Evolutionary conservation across 2,113 vertebrate species (phyloP), one percentile per base, ranked within the genome.

Genomic region (Sander lucioperca): DNA sequence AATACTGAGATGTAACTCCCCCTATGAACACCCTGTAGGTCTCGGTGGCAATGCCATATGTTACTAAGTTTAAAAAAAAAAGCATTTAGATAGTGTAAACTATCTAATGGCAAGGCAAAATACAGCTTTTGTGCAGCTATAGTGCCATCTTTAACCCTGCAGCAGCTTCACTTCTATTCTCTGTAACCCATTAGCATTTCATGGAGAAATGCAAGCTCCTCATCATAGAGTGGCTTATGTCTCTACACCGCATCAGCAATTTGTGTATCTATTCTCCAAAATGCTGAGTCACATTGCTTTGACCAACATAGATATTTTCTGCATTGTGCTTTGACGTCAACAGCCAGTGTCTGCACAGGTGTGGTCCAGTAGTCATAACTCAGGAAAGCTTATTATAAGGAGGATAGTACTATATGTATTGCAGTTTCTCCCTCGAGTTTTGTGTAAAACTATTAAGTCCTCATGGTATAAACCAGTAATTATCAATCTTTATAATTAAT

Each of bases 231-330:
- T 76, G 68, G 61, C 70, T 83, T 56, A 82, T 56, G 69, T 73
- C 81, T 86, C 74, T 23, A 25, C 67, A 58, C 45, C n/a, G 30
- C 75, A 92, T 90, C 88, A 87, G 82, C 89, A 88, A 65, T 84
- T 80, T 87, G 62, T 65, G 30, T 62, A 61, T 67, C 67, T 54
- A 11, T 51, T 71, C 71, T 81, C 71, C 36, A 79, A 84, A 73
- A 79, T 80, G 88, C 90, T 91, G 87, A 91, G 90, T 91, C 89
- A 89, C 61, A 54, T 88, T 78, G 74, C 77, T 81, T 74, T 59
- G 19, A 66, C 53, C 56, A 64, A 43, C 59, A 48, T 58, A 70
- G 69, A 79, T 75, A 62, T 66, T 53, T 82, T 83, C 70, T 82
- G 78, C 79, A 39, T 61, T 43, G 21, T 30, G n/a, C 77, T 88